Base-by-base conservation (phyloP, 2,888 invertebrate species). In the Neuroscelio doddi region DNA sequence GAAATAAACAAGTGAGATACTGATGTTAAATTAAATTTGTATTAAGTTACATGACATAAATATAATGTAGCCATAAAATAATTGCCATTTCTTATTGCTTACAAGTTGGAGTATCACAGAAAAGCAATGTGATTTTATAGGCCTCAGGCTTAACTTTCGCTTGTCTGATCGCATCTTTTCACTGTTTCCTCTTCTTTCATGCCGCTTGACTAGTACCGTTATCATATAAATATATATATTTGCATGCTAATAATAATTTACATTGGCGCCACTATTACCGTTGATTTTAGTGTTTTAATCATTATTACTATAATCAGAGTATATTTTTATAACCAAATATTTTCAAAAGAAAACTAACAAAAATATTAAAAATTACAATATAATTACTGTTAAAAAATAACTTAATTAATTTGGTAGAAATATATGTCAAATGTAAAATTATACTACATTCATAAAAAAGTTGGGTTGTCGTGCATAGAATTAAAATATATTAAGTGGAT, bases 131-230 rank as follows among this genome's bases (percentile, higher is more conserved):
- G 53, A 62, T 30, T 55, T 47, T 34, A 52, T 53, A 68, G 67
- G 69, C 65, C 72, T 61, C 68, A 59, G 77, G 75, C 76, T 68
- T 59, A 75, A 80, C 80, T 80, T 80, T 80, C 80, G 78, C 80
- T 79, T 74, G 71, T 44, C 64, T 57, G 65, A 65, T 69, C 62
- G 62, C 52, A 36, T 57, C 61, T 64, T 65, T 65, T 67, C 61
- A 64, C 65, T 52, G 65, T 74, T 65, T 64, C 68, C 66, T 69
- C 64, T 64, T 70, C 47, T 55, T 59, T 63, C 50, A 29, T 59
- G 30, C 47, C 26, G 46, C 47, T 46, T 58, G 41, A 50, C 39
- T 44, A 29, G 50, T 65, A 64, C 57, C 57, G 64, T 70, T 70
- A 63, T 45, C 32, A 41, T 26, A 27, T 38, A 26, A 27, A 52